A percentile compares a stretch with the other conserved stretches of the same genome.
phyloP scores from a whole-genome alignment of 2,888 invertebrate species.

The Napeogenes inachia region DNA sequence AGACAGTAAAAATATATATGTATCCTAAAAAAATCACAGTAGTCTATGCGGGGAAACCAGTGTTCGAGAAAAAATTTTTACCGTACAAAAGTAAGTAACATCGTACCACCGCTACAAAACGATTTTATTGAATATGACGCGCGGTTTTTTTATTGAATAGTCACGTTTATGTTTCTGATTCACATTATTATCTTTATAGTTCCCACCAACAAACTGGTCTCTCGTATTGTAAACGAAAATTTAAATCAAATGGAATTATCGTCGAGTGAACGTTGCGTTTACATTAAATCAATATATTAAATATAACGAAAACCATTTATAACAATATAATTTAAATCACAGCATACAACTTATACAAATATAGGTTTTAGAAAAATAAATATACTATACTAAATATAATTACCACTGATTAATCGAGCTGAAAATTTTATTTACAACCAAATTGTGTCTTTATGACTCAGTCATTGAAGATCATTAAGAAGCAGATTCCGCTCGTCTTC shows the following conservation, averaged over 20 bases:
- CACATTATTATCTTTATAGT: too few species aligned
- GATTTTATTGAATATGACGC: too few species aligned
- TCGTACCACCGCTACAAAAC: too few species aligned
- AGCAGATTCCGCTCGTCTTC: conserved; percentile 67
- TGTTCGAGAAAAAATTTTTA: too few species aligned
- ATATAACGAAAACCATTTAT: conserved; percentile 42
- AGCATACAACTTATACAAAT: conserved; percentile 57
- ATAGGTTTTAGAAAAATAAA: conserved; percentile 56
- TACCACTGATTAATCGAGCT: conserved; percentile 59
- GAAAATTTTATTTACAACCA: conserved; percentile 53
- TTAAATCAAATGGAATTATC: conserved; percentile 24
- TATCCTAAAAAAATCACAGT: too few species aligned
- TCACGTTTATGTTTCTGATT: too few species aligned
- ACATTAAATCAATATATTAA: conserved; percentile 47
- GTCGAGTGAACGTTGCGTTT: conserved; percentile 44
- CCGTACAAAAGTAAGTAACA: too few species aligned
- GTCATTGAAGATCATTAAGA: conserved; percentile 71
- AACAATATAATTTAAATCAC: conserved; percentile 68
- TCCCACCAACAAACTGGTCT: too few species aligned
- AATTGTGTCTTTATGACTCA: conserved; percentile 53
- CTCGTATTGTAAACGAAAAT: too few species aligned
- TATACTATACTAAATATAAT: conserved; percentile 70
- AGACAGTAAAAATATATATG: too few species aligned
- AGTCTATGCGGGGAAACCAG: too few species aligned
- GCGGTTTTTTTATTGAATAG: too few species aligned